A percentile compares a stretch with the other conserved stretches of the same genome.
phyloP scores from a whole-genome alignment of 2,888 invertebrate species.

The Herminia tarsipennalis region DNA sequence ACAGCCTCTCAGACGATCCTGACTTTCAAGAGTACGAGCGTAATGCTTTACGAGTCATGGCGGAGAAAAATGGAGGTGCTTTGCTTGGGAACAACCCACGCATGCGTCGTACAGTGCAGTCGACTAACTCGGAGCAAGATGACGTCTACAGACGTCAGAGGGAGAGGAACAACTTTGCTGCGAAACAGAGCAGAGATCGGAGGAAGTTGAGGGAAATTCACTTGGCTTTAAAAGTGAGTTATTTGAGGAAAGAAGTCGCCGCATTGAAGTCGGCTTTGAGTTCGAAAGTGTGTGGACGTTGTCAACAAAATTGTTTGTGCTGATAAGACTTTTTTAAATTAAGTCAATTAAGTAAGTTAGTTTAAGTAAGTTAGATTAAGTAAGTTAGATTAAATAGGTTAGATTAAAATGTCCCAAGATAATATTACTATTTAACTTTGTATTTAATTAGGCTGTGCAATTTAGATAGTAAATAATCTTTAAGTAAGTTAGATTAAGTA shows the following conservation, averaged over 20 bases:
- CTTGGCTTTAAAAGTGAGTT: constrained; percentile 94
- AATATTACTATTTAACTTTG: no score
- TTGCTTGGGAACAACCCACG: constrained; percentile 86
- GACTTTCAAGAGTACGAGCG: constrained; percentile 89
- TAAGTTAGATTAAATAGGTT: no score
- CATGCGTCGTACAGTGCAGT: constrained; percentile 85
- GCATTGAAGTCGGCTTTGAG: constrained; percentile 55
- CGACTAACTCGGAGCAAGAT: constrained; percentile 75
- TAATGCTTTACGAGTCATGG: constrained; percentile 88
- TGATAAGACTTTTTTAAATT: no score
- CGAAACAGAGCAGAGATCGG: constrained; percentile 96
- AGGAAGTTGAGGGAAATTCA: constrained; percentile 96
- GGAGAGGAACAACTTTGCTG: constrained; percentile 97
- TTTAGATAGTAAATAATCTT: no score
- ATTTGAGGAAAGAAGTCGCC: constrained; percentile 80
- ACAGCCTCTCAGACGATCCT: constrained; percentile 69
- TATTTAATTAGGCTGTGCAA: no score
- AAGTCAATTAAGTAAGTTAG: no score
- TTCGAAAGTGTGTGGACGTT: constrained; percentile 46
- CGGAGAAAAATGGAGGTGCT: constrained; percentile 84
- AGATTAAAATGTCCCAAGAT: no score
- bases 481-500: no score
- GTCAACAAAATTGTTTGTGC: constrained; percentile 45
- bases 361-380: no score
- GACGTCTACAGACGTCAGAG: constrained; percentile 95